phyloP scores from a whole-genome alignment of 2,888 invertebrate genomes.

The Cephonodes hylas region DNA sequence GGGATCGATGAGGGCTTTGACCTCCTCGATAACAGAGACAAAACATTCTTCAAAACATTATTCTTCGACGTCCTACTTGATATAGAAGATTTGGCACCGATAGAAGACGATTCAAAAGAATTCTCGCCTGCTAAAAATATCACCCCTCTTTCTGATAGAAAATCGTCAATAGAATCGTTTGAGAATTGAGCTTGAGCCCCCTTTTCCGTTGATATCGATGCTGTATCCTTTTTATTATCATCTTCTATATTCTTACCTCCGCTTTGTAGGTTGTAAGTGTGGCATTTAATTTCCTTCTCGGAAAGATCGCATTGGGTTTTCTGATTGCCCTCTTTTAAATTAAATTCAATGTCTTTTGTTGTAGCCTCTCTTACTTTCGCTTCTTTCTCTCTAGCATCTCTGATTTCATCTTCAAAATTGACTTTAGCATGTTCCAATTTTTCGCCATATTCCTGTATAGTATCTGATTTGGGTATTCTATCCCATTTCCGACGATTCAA shows the following conservation, averaged over 20 bases:
- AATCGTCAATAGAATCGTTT: constrained; percentile 68
- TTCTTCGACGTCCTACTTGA: constrained; percentile 65
- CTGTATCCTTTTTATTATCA: constrained; percentile 4
- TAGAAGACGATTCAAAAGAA: constrained; percentile 50
- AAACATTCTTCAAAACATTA: constrained; percentile 50
- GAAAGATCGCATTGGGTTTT: constrained; percentile 38
- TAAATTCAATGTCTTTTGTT: constrained; percentile 14
- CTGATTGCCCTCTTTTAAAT: neutral
- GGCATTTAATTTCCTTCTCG: constrained; percentile 56
- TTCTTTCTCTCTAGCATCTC: neutral
- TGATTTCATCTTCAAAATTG: constrained; percentile 40
- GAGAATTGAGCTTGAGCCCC: constrained; percentile 60
- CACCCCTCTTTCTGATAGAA: constrained; percentile 57
- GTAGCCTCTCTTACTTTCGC: constrained; percentile 14
- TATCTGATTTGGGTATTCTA: constrained; percentile 44
- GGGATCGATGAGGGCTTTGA: constrained; percentile 59
- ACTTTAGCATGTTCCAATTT: constrained; percentile 29
- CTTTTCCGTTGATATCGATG: constrained; percentile 51
- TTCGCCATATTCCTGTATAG: constrained; percentile 27
- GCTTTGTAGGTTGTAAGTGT: constrained; percentile 43
- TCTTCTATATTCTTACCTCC: constrained; percentile 13
- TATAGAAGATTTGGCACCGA: constrained; percentile 34
- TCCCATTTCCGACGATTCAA: constrained; percentile 64
- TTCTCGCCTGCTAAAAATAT: constrained; percentile 49
- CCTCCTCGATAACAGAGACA: constrained; percentile 47